phyloP scores from a whole-genome alignment of 2,888 invertebrate genomes.

The Drosophila imparisetae region DNA sequence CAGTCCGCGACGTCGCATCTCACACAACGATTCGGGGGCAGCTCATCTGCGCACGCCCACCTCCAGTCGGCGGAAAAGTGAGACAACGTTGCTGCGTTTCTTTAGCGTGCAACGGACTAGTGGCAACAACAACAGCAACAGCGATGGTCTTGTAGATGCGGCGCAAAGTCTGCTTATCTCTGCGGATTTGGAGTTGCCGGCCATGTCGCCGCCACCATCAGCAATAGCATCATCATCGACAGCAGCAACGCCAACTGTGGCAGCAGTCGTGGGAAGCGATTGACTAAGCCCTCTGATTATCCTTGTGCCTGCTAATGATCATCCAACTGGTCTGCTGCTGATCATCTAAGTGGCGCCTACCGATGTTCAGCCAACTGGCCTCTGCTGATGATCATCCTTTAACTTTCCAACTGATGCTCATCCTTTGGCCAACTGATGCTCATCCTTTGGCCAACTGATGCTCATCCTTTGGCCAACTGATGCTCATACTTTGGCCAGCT shows the following conservation, averaged over 20 bases:
- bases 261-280: constrained; percentile 58
- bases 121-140: constrained; percentile 19
- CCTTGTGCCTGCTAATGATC: neutral
- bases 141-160: constrained; percentile 19
- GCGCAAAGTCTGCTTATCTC: neutral
- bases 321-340: neutral
- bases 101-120: constrained; percentile 79
- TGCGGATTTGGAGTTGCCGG: constrained; percentile 8
- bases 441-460: neutral
- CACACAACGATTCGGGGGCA: constrained; percentile 63
- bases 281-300: constrained; percentile 20
- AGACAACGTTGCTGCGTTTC: constrained; percentile 83
- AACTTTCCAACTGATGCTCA: neutral
- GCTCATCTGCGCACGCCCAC: constrained; percentile 81
- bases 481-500: neutral
- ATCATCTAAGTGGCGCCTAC: neutral
- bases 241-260: constrained; percentile 47
- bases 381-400: neutral
- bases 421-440: neutral
- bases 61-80: constrained; percentile 83
- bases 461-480: neutral
- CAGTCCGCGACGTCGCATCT: constrained; percentile 77
- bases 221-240: constrained; percentile 9
- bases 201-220: constrained; percentile 5
- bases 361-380: neutral